phyloP scores from a whole-genome alignment of 2,888 invertebrate species.

The Chydorus sphaericus region DNA sequence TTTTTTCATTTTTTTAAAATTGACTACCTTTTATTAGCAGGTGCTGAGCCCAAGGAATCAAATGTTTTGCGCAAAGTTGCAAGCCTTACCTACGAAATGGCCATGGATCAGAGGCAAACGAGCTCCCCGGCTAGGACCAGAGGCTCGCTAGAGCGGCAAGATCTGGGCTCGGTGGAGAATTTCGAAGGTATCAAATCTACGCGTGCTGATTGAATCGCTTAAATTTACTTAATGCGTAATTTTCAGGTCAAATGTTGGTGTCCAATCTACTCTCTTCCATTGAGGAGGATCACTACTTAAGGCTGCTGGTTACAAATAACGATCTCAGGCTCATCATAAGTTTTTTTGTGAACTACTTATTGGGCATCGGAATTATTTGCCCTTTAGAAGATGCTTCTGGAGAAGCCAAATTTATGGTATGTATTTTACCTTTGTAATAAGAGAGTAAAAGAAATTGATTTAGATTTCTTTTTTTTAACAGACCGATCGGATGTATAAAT shows the following conservation, averaged over 20 bases:
- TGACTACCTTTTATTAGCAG: not conserved
- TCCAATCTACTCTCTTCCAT: conserved; percentile 75
- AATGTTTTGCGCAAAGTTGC: conserved; percentile 71
- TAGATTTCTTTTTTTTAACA: conserved; percentile 16
- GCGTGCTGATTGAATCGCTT: not conserved
- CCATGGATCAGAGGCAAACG: conserved; percentile 47
- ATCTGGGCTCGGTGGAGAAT: conserved; percentile 73
- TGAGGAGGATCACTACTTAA: conserved; percentile 50
- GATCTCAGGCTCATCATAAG: conserved; percentile 61
- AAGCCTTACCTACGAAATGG: conserved; percentile 59
- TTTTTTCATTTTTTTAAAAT: not conserved
- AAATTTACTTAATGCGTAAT: too few species aligned
- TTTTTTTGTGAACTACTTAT: conserved; percentile 73
- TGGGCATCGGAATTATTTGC: conserved; percentile 70
- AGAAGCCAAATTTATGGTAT: conserved; percentile 48
- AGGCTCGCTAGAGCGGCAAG: conserved; percentile 54
- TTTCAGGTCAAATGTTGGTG: conserved; percentile 83
- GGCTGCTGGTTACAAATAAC: conserved; percentile 44
- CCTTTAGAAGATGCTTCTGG: conserved; percentile 57
- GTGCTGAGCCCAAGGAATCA: conserved; percentile 33
- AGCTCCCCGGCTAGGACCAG: conserved; percentile 53
- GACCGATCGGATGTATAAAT: conserved; percentile 29
- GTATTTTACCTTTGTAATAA: conserved; percentile 37
- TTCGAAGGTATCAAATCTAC: conserved; percentile 61
- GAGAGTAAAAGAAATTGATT: too few species aligned